phyloP scores from a whole-genome alignment of 2,888 invertebrate genomes.

The Pheosia tremula region DNA sequence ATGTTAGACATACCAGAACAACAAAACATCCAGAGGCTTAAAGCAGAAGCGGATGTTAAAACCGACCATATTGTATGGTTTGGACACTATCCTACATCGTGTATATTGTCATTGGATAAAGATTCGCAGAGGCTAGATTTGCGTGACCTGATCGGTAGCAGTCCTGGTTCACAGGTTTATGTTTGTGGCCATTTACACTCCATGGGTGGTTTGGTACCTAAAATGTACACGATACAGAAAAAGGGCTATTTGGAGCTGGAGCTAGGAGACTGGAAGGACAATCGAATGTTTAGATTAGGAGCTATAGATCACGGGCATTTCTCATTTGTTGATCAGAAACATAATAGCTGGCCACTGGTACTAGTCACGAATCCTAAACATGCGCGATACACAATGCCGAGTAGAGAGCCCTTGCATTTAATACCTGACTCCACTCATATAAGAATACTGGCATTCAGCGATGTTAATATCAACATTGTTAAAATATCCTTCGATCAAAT shows the following conservation, averaged over 20 bases:
- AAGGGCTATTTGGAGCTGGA: constrained; percentile 94
- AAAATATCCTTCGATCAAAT: constrained; percentile 87
- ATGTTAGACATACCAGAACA: constrained; percentile 85
- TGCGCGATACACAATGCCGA: constrained; percentile 88
- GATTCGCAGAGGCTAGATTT: constrained; percentile 77
- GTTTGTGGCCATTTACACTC: constrained; percentile 96
- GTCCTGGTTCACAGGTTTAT: constrained; percentile 88
- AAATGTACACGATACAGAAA: constrained; percentile 94
- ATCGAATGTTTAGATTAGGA: constrained; percentile 91
- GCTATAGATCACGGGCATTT: constrained; percentile 96
- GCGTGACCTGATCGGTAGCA: constrained; percentile 84
- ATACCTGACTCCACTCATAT: constrained; percentile 90
- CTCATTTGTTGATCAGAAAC: constrained; percentile 91
- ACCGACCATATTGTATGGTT: constrained; percentile 85
- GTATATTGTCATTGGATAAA: constrained; percentile 87
- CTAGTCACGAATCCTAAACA: constrained; percentile 97
- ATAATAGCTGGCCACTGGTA: constrained; percentile 92
- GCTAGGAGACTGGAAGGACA: constrained; percentile 96
- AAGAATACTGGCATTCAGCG: constrained; percentile 92
- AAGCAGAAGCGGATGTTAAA: constrained; percentile 78
- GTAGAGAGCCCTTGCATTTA: constrained; percentile 88
- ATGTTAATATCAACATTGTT: constrained; percentile 86
- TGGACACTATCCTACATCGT: constrained; percentile 96
- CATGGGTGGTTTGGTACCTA: constrained; percentile 89
- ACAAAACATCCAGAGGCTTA: constrained; percentile 81